Base-by-base conservation (phyloP, 2,113 vertebrate genomes). In the Sterrhoptilus dennistouni region DNA sequence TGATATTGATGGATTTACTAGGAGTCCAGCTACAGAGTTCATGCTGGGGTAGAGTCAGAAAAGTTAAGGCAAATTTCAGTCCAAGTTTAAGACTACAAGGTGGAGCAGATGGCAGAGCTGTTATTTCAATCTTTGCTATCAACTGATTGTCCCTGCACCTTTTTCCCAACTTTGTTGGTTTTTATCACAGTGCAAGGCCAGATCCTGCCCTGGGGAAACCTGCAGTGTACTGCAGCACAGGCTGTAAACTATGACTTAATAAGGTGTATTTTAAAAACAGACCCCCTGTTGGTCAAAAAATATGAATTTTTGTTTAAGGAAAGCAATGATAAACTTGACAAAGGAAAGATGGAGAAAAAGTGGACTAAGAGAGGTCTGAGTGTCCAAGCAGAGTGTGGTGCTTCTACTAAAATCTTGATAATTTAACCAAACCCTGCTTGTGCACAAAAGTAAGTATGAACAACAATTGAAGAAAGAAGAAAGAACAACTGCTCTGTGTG, bases 281-380 rank as follows among this genome's bases (percentile, higher is more conserved):
- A 18, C 5, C 28, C 45, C 13, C 16, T 0, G 0, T 16, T 52
- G 19, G 25, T 57, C 31, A 35, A 40, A 87, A 77, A 76, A 47
- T 8, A 10, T 0, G 3, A 40, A 5, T 49, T 75, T 60, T 79
- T 71, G 4, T 57, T 83, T 54, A 50, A 74, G 45, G 9, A 77
- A 77, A 63, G 57, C 5, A 70, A 31, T 29, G 3, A 13, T 69
- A 70, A 52, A n/a, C 12, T 22, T 60, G 25, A 13, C 0, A 0
- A 53, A 72, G 8, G 12, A 57, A 45, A 69, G 19, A 29, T 54
- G 45, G 74, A 80, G 15, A 31, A 59, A 87, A 87, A 70, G 38
- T 9, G 8, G 19, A 4, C 9, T 80, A 89, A 66, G 40, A 28
- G 9, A 31, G 3, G 5, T 85, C 79, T 76, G 33, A 72, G 24